A percentile compares a stretch with the other conserved stretches of the same genome.
Evolutionary conservation across 2,888 invertebrate species (phyloP).

Genomic region (Chloroclystis v-ata): DNA sequence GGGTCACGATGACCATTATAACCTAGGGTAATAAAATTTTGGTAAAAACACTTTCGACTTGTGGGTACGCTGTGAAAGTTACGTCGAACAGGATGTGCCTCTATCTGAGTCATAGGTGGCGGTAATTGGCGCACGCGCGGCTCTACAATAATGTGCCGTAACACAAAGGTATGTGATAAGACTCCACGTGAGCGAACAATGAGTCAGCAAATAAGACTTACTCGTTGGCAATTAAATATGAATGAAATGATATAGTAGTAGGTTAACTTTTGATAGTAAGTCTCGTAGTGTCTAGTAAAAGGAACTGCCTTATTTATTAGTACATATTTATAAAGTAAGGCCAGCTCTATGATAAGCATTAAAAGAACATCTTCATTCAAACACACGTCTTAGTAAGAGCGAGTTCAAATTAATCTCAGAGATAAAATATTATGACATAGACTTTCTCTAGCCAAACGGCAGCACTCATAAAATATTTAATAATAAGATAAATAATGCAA

Average conservation of each 20-base stretch:
- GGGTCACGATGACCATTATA: not conserved
- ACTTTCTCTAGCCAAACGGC: no score
- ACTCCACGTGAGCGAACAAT: constrained; percentile 62
- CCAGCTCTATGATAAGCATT: no score
- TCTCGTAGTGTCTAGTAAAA: not conserved
- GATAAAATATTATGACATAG: no score
- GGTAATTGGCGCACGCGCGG: constrained; percentile 64
- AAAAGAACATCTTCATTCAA: no score
- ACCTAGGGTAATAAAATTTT: constrained; percentile 4
- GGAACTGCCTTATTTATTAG: no score
- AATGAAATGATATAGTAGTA: constrained; percentile 16
- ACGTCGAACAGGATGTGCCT: constrained; percentile 72
- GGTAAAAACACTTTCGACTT: constrained; percentile 40
- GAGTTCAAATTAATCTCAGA: no score
- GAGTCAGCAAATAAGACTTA: constrained; percentile 48
- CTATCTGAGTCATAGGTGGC: constrained; percentile 54
- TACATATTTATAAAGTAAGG: no score
- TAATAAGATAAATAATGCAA: not conserved
- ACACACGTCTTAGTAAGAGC: no score
- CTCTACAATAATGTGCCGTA: constrained; percentile 51
- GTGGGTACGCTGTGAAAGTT: constrained; percentile 59
- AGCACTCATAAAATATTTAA: no score
- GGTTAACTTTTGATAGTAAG: not conserved
- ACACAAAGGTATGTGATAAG: constrained; percentile 58
- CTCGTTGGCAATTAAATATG: constrained; percentile 20